Evolutionary conservation across 2,797 vertebrate genomes (phyloP).

Genomic region (Dryobates pubescens): DNA sequence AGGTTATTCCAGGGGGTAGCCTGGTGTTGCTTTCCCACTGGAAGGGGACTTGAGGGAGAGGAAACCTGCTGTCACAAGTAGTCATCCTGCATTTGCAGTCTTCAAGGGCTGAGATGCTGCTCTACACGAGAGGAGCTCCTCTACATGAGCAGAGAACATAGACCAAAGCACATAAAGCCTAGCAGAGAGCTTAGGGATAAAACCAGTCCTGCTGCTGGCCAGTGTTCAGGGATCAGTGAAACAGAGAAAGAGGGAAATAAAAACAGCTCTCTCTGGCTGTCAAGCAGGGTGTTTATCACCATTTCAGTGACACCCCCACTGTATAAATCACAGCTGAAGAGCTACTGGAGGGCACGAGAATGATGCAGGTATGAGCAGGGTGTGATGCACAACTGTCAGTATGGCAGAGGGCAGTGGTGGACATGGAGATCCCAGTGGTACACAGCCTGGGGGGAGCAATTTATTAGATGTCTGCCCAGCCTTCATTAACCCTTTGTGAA

Average conservation of each 20-base stretch:
- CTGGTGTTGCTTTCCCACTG: background rate
- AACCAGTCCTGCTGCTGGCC: background rate
- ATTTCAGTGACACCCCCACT: background rate
- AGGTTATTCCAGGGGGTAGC: background rate
- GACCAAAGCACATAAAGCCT: accelerated
- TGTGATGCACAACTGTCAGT: accelerated
- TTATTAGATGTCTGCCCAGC: accelerated
- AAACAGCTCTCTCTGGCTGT: accelerated
- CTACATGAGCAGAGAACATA: background rate
- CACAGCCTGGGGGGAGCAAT: background rate
- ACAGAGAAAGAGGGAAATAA: background rate
- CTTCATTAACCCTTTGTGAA: background rate
- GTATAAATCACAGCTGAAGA: background rate
- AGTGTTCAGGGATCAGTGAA: accelerated
- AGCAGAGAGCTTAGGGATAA: background rate
- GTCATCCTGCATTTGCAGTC: accelerated
- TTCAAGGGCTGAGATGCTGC: background rate
- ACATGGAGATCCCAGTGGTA: background rate
- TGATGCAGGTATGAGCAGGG: accelerated
- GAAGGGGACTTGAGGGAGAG: background rate
- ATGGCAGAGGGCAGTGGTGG: background rate
- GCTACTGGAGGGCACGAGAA: background rate
- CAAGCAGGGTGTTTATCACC: background rate
- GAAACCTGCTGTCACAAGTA: accelerated
- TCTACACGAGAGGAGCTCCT: accelerated